Base-by-base conservation (phyloP, 2,113 vertebrate species). In the Cheilinus undulatus region DNA sequence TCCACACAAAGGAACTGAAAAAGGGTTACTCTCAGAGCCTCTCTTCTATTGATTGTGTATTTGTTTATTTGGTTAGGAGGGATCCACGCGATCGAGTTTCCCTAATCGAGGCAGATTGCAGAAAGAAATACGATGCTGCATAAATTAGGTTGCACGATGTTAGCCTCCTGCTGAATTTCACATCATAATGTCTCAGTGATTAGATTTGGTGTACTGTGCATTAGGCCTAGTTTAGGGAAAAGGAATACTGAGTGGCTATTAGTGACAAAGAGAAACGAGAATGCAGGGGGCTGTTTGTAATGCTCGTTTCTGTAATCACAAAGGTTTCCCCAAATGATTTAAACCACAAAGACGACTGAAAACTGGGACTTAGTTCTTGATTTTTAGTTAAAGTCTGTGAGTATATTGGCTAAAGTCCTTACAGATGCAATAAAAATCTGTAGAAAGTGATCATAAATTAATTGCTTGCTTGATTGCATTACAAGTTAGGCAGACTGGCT, bases 181-280 rank as follows among this genome's bases (percentile, higher is more conserved):
- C 56, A 34, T 85, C 85, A 85, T 93, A 91, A 94, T 92, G 90
- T 83, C 84, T 62, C 58, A 4, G 76, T 92, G 91, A 93, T 93
- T 87, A 53, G 74, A 92, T 93, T 91, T 82, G 51, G 27, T 63
- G 57, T 67, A 78, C 79, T 83, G 84, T 86, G 89, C 93, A 92
- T 92, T 87, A 88, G 86, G 68, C 78, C 64, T 78, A 71, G 77
- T 91, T 89, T 86, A 76, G 77, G 76, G 66, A 73, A 82, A 56
- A 82, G 17, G 53, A 85, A 86, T 69, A 90, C 81, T 75, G 76
- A 77, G 49, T 59, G 57, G 52, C 78, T 76, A 36, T 73, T 28
- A 74, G 71, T 24, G 62, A 60, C 51, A 60, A 63, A 84, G 50
- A 80, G 66, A 36, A 63, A 76, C 70, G 32, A 26, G 48, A 69